A percentile compares a stretch with the other conserved stretches of the same genome.
phyloP scores from a whole-genome alignment of 2,888 invertebrate species.

The Dynastes maya region DNA sequence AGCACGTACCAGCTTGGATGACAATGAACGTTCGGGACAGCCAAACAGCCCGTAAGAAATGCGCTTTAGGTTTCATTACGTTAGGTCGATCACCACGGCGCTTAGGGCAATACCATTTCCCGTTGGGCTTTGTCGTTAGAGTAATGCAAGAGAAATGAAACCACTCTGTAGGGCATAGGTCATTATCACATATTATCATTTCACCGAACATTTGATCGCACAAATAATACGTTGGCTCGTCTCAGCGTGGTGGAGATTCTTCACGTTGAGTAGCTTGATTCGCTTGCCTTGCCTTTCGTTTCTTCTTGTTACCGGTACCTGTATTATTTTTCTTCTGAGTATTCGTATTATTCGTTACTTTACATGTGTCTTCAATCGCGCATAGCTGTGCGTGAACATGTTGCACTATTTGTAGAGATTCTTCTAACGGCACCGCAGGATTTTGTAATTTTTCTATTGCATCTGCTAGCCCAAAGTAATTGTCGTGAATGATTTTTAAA shows the following conservation, averaged over 20 bases:
- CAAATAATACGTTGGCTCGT: slow-evolving; percentile 98
- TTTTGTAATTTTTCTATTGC: too few species aligned
- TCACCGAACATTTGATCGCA: slow-evolving; percentile 99
- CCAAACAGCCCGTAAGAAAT: slow-evolving; percentile 81
- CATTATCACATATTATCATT: slow-evolving; percentile 80
- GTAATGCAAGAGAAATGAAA: slow-evolving; percentile 97
- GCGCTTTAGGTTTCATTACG: slow-evolving; percentile 93
- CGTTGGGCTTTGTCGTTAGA: slow-evolving; percentile 92
- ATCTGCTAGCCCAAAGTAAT: too few species aligned
- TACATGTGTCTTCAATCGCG: slow-evolving; percentile 59
- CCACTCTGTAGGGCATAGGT: slow-evolving; percentile 91
- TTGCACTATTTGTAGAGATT: too few species aligned
- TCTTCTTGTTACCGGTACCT: slow-evolving; percentile 81
- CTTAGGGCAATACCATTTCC: slow-evolving; percentile 96
- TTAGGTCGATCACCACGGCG: slow-evolving; percentile 88
- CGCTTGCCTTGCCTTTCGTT: slow-evolving; percentile 77
- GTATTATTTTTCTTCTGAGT: slow-evolving; percentile 66
- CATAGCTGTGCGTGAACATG: too few species aligned
- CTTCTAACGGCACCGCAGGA: too few species aligned
- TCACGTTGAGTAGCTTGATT: slow-evolving; percentile 76
- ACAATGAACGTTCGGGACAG: too few species aligned
- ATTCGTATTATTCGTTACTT: slow-evolving; percentile 70
- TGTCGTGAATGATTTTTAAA: too few species aligned
- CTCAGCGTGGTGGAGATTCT: slow-evolving; percentile 91
- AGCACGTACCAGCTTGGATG: too few species aligned